These are phyloP conservation scores for Hemicordylus capensis DNA, from an alignment of 2,113 vertebrate genomes.

Conservation along the genomic window DNA sequence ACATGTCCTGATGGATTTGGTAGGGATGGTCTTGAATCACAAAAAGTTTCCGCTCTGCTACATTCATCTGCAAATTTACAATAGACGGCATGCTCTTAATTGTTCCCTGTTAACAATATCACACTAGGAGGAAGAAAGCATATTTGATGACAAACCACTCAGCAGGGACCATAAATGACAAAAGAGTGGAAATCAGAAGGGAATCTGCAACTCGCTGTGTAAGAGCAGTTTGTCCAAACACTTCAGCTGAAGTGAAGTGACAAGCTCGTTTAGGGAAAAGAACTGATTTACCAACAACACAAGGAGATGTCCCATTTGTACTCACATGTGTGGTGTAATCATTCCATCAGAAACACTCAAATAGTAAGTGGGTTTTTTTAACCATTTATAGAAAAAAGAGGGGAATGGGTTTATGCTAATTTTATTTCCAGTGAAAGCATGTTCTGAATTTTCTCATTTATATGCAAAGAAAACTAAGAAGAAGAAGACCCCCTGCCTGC, in stretches of 20 bases:
- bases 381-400: not conserved
- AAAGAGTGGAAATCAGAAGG: not conserved
- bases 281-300: not conserved
- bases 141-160: not conserved
- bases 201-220: not conserved
- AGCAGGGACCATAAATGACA: not conserved
- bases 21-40: not conserved
- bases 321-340: not conserved
- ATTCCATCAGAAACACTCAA: not conserved
- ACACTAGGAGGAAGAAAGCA: not conserved
- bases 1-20: not conserved
- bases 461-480: not conserved
- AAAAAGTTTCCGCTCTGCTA: not conserved
- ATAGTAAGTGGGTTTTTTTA: not conserved
- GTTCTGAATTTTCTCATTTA: not conserved
- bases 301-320: not conserved
- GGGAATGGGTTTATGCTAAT: not conserved
- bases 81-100: not conserved
- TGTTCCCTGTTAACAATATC: not conserved
- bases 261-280: not conserved
- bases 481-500: not conserved
- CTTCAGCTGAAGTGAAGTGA: not conserved
- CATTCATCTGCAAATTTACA: not conserved
- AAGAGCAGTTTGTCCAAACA: not conserved
- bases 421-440: no score